Evolutionary conservation across 2,797 vertebrate genomes (phyloP), one percentile per base, ranked within the genome.

Genomic region (Siniperca undulata): DNA sequence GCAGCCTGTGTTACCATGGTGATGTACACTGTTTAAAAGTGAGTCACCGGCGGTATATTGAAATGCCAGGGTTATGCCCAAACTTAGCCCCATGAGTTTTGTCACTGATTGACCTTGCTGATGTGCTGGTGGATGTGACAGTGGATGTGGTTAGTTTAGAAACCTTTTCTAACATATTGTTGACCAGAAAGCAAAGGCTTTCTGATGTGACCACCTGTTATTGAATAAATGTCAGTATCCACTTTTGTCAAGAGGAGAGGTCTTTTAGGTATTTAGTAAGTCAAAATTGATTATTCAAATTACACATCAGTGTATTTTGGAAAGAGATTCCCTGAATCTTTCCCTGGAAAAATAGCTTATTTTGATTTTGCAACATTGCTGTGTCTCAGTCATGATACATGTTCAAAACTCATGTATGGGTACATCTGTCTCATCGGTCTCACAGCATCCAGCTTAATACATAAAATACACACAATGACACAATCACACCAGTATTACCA

Each of bases 1-100:
- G 59, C 80, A 50, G 82, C 60, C 71, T 53, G 69, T 6, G 90
- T 92, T 87, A 59, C 89, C 84, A 90, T 90, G 85, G 90, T 0
- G 58, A 90, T 40, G 38, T 60, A 61, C 77, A 70, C 86, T 77
- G 78, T 82, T 82, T 76, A 61, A 72, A 86, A 66, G 59, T 87
- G 87, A 93, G 77, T 93, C 89, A 93, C 22, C 42, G 0, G 20
- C 40, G 2, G 70, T 53, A 14, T 46, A 78, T 40, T 46, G 50
- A 84, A 74, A 72, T 76, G 56, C 70, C 61, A 66, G 16, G 74
- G 74, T 85, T 66, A 30, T 65, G 74, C 38, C 68, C 22, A 60
- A 77, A 81, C 82, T 60, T 72, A 73, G 58, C 59, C 71, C 34
- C 14, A 0, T 13, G 42, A 65, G 73, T 71, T 80, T 42, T 55